Base-by-base conservation (phyloP, 2,888 invertebrate species). In the Aphelenchoides bicaudatus region DNA sequence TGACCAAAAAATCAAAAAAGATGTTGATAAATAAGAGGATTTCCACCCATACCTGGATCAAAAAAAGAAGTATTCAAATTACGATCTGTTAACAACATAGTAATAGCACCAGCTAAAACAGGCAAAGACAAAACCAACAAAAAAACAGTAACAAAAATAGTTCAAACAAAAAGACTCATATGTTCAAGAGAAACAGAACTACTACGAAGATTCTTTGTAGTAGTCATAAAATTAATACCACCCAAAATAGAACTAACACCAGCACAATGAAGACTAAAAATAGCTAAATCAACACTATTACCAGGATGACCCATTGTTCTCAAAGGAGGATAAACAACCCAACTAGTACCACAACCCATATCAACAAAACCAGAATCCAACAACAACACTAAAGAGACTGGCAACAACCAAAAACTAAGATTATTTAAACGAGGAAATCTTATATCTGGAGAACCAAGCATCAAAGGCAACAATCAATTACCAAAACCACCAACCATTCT, bases 351-450 rank as follows among this genome's bases (percentile, higher is more conserved):
- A 53, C 13, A 16, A 23, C 8, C 27, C 8, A 21, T 23, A 10
- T 13, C 59, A n/a, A 8, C 57, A 10, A 56, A 25, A 5, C 19
- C 19, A 5, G 16, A 10, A 10, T 10, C 25, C 23, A 61, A 5
- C 30, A 56, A 28, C 27, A 28, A 23, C 13, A 39, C 19, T 5
- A 28, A 10, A 8, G 23, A 23, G 6, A 59, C 13, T 6, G 21
- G 8, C n/a, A n/a, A n/a, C 23, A 56, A 25, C 59, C 56, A 56
- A 39, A 59, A 56, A 10, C 62, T 61, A 10, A 56, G 8, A 27
- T 6, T 27, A 59, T 56, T 56, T 6, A 59, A 5, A 10, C 6
- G 23, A 10, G 56, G 56, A 28, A 56, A 56, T 4, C 25, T 39
- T 10, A 56, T 58, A 25, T 56, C 56, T 6, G 16, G 56, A 19